Percentiles rank a stretch among this genome's conserved stretches.
These are phyloP conservation scores for Corydoras maculifer DNA, from an alignment of 2,113 vertebrate genomes.

Conservation along the genomic window DNA sequence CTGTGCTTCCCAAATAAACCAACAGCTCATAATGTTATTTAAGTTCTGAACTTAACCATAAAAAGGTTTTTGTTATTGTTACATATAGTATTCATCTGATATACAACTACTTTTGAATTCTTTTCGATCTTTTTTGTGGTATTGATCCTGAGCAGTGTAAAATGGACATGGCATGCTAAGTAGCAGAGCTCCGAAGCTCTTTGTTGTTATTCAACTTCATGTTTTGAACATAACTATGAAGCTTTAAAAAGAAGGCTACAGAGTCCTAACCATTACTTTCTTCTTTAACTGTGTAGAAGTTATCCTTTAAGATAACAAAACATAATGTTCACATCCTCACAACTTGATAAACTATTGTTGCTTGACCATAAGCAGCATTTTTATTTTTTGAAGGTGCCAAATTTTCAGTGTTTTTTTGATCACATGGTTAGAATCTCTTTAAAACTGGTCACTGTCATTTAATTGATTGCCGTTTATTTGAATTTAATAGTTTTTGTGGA, in stretches of 20 bases:
- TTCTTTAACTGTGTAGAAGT: constrained; percentile 1
- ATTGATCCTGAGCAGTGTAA: background rate
- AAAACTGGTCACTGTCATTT: constrained; percentile 8
- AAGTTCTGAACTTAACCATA: background rate
- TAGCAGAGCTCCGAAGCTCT: constrained; percentile 19
- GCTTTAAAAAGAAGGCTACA: background rate
- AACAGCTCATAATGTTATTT: background rate
- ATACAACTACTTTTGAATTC: constrained; percentile 7
- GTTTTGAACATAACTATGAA: constrained; percentile 1
- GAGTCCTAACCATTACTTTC: background rate
- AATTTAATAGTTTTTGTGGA: too few relatives aligned
- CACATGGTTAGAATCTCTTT: constrained; percentile 2
- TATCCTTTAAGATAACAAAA: too few relatives aligned
- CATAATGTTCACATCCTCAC: too few relatives aligned
- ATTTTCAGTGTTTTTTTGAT: constrained; percentile 29
- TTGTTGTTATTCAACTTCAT: constrained; percentile 14
- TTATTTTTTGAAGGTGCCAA: constrained; percentile 48
- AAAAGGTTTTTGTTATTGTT: background rate
- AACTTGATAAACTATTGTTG: too few relatives aligned
- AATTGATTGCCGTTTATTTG: background rate
- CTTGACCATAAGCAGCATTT: too few relatives aligned
- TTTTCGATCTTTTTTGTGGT: background rate
- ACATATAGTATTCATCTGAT: background rate
- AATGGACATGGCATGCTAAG: constrained; percentile 27
- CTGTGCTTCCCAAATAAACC: constrained; percentile 15